Conservation (phyloP, 2,113 vertebrate species). For the Enhydra lutris region DNA sequence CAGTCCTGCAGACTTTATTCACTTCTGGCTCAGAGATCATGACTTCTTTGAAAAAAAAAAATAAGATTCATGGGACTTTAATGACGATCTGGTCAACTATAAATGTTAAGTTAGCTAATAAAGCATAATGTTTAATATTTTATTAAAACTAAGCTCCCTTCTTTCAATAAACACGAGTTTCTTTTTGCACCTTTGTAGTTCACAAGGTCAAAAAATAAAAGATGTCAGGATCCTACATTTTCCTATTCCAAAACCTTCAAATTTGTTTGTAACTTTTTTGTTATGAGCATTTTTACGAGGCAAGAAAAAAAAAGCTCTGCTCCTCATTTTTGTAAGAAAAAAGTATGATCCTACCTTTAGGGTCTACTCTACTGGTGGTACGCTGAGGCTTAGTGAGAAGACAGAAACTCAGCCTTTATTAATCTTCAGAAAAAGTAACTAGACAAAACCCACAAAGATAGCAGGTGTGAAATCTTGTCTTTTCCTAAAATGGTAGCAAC, state of each 20-base stretch:
- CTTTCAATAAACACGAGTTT: not conserved
- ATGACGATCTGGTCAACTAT: not conserved
- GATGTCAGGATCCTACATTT: not conserved
- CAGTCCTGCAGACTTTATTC: not conserved
- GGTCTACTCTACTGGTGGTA: not conserved
- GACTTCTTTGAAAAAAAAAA: not conserved
- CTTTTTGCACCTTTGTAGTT: not conserved
- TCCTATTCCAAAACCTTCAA: not conserved
- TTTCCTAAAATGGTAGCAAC: not conserved
- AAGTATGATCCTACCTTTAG: not conserved
- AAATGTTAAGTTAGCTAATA: not conserved
- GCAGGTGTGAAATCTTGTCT: not conserved
- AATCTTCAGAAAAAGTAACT: not conserved
- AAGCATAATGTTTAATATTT: not conserved
- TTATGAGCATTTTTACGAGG: not conserved
- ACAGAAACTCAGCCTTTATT: not conserved
- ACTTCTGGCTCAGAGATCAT: not conserved
- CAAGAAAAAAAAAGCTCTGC: not conserved
- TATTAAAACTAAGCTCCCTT: not conserved
- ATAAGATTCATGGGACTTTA: not conserved
- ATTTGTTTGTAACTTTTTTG: not conserved
- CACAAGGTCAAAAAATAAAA: not conserved
- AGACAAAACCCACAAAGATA: not conserved
- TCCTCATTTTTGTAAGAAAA: slow-evolving; percentile 11
- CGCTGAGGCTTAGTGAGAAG: not conserved